These are phyloP conservation scores for Tympanoctomys barrerae DNA, from an alignment of 2,797 vertebrate genomes.

Conservation along the genomic window DNA sequence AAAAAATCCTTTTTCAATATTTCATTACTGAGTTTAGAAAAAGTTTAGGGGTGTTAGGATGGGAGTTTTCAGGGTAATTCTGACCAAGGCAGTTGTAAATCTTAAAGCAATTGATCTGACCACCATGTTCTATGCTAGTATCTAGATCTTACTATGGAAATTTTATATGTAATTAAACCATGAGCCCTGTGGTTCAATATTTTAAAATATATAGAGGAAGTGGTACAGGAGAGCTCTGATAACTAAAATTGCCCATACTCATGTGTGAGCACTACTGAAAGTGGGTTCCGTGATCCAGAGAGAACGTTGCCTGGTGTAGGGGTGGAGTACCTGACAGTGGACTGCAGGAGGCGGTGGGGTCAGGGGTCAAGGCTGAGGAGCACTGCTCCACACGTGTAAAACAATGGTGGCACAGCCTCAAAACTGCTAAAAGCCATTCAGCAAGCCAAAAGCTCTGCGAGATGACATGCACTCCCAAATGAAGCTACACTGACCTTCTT, in stretches of 20 bases:
- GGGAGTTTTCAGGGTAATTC: conserved; percentile 41
- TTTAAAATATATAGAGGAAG: neutral
- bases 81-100: neutral
- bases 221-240: neutral
- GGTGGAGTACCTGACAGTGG: accelerated
- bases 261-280: neutral
- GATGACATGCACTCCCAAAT: neutral
- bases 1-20: neutral
- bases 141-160: neutral
- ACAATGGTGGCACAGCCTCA: neutral
- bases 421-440: neutral
- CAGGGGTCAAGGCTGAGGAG: neutral
- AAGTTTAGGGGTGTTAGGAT: neutral
- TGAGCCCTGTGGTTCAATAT: neutral
- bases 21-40: conserved; percentile 8
- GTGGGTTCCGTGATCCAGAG: neutral
- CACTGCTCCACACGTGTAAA: neutral
- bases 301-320: neutral
- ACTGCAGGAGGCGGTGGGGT: neutral
- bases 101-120: neutral
- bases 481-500: neutral
- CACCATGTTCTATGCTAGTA: neutral
- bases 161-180: conserved; percentile 16
- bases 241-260: neutral
- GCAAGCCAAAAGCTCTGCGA: neutral